A percentile compares a stretch with the other conserved stretches of the same genome.
Evolutionary conservation across 2,113 vertebrate genomes (phyloP).

Genomic region (Mesitornis unicolor): DNA sequence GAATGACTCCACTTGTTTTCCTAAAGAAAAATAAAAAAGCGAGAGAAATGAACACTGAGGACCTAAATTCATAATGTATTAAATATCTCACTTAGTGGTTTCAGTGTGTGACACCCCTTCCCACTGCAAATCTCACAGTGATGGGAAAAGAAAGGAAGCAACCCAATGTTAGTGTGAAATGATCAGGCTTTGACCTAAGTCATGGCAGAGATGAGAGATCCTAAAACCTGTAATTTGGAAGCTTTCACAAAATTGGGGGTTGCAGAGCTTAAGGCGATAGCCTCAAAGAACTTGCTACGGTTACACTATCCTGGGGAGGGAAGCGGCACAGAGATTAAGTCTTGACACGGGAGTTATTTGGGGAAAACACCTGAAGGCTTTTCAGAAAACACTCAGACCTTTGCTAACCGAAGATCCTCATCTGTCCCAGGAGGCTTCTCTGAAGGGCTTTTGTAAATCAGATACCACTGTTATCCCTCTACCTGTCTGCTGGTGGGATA

Average conservation of each 20-base stretch:
- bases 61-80: constrained; percentile 40
- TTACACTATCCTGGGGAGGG: neutral
- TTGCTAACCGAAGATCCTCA: neutral
- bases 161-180: neutral
- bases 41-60: neutral
- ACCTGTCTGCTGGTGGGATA: neutral
- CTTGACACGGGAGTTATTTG: neutral
- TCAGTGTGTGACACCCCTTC: neutral
- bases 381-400: neutral
- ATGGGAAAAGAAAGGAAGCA: neutral
- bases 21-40: constrained; percentile 14
- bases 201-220: neutral
- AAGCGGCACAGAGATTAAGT: neutral
- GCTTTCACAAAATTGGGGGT: neutral
- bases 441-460: neutral
- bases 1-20: neutral
- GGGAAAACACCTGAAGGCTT: neutral
- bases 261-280: neutral
- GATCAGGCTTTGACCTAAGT: neutral
- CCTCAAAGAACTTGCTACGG: neutral
- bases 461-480: neutral
- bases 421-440: neutral
- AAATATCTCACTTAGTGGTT: neutral
- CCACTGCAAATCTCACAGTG: neutral
- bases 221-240: neutral